A percentile compares a stretch with the other conserved stretches of the same genome.
phyloP scores from a whole-genome alignment of 2,888 invertebrate genomes.

The Ophion slaviceki region DNA sequence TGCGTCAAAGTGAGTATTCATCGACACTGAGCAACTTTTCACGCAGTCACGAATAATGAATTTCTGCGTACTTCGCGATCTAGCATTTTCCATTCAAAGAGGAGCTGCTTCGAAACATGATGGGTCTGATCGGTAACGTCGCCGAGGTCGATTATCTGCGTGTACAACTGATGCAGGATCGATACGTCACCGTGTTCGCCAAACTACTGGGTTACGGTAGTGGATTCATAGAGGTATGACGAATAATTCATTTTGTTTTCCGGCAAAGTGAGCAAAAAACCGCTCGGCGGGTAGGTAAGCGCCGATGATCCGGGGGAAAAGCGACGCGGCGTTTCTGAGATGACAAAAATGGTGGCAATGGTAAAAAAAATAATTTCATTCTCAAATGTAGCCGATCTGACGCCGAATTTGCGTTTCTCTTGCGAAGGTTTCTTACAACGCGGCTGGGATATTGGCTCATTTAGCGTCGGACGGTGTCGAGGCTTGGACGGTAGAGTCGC shows the following conservation, averaged over 20 bases:
- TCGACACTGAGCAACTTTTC: not conserved
- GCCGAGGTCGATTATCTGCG: conserved; percentile 95
- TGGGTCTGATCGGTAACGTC: conserved; percentile 98
- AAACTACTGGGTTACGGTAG: conserved; percentile 92
- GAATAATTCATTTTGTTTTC: not conserved
- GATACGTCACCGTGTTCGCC: conserved; percentile 94
- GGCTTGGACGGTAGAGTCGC: conserved; percentile 91
- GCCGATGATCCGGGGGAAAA: not conserved
- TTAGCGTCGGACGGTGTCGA: conserved; percentile 95
- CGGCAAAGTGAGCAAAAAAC: not conserved
- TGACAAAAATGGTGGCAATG: not conserved
- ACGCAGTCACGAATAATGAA: not conserved
- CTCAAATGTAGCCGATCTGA: too few species aligned
- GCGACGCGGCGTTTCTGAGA: not conserved
- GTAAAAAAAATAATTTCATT: not conserved
- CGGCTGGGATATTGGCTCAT: conserved; percentile 97
- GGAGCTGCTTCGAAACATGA: conserved; percentile 97
- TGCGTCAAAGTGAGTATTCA: conserved; percentile 90
- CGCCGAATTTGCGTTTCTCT: conserved; percentile 22
- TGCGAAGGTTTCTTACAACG: conserved; percentile 94
- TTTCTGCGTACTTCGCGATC: conserved; percentile 69
- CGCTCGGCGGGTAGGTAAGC: not conserved
- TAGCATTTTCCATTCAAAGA: conserved; percentile 95
- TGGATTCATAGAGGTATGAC: conserved; percentile 95
- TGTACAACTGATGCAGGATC: conserved; percentile 92